Evolutionary conservation across 1,140 invertebrate species (phyloP), one percentile per base, ranked within the genome.

Genomic region (Bombyx mandarina): DNA sequence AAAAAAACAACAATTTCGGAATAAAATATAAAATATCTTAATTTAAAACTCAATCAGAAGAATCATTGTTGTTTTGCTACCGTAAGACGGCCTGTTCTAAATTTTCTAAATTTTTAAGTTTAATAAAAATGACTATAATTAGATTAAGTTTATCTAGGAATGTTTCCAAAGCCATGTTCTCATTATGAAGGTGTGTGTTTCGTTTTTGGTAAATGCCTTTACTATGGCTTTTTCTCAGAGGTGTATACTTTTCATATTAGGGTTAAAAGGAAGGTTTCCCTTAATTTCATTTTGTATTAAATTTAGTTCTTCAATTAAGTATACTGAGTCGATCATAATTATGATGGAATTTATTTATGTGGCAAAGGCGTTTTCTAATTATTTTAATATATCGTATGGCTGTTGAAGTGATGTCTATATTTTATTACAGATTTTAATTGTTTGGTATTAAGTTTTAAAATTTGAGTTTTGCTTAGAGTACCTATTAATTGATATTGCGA

Each of bases 331-430:
- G 52, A 70, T 43, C 1, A 66, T 58, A 45, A 18, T 57, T 69
- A 22, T 62, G 61, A 42, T 69, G 65, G 35, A 63, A 22, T 51
- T 65, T 64, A 26, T 45, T 55, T 22, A 70, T 26, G 51, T 70
- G 61, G 12, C 60, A 58, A 56, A 70, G 43, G 62, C 68, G 26
- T 64, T 67, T 57, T 67, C 60, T 63, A 70, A 54, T 22, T 60
- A 65, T 58, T 50, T 42, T 54, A 68, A 12, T 57, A 48, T 64
- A 56, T 67, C 61, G 26, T 61, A 58, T 8, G 67, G 54, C 35
- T 65, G 54, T 18, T 65, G 60, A 65, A 67, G 53, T n/a, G 56
- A 62, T 22, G 35, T 61, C 44, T 49, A 56, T 45, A 68, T 61
- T 57, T 65, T 44, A 47, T 63, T 63, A 22, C 54, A 61, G 8